Evolutionary conservation across 2,797 vertebrate species (phyloP).

Genomic region (Champsocephalus gunnari): DNA sequence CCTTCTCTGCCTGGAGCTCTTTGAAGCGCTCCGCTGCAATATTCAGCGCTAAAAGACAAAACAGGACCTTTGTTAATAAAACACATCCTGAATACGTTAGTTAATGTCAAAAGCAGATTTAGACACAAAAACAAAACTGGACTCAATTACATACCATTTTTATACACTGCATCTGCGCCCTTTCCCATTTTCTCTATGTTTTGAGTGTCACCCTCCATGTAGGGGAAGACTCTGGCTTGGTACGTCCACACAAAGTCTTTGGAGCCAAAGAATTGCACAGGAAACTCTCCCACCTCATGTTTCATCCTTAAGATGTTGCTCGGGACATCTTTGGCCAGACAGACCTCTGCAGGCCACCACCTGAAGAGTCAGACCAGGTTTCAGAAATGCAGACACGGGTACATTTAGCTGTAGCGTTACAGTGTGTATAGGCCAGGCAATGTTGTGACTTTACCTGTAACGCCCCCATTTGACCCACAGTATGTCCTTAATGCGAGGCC

Average conservation of each 20-base stretch:
- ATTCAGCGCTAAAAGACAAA: slow-evolving; percentile 87
- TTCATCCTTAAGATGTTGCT: slow-evolving; percentile 95
- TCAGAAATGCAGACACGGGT: slow-evolving; percentile 10
- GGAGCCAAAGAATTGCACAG: slow-evolving; percentile 98
- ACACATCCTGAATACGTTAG: neutral
- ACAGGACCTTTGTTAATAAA: neutral
- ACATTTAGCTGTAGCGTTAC: neutral
- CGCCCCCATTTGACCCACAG: slow-evolving; percentile 99
- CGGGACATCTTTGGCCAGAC: slow-evolving; percentile 92
- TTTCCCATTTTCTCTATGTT: slow-evolving; percentile 99
- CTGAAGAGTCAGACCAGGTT: slow-evolving; percentile 71
- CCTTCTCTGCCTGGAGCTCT: slow-evolving; percentile 93
- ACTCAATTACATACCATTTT: slow-evolving; percentile 87
- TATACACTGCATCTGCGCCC: slow-evolving; percentile 94
- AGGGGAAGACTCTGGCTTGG: slow-evolving; percentile 97
- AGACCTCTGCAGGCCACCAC: slow-evolving; percentile 99
- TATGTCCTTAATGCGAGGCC: slow-evolving; percentile 96
- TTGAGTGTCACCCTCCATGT: slow-evolving; percentile 98
- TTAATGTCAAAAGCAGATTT: neutral
- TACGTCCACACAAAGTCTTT: slow-evolving; percentile 99
- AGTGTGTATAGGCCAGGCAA: neutral
- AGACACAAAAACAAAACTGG: neutral
- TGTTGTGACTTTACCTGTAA: slow-evolving; percentile 87
- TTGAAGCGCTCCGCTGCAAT: slow-evolving; percentile 96
- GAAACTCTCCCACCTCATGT: slow-evolving; percentile 97